These are phyloP conservation scores for Atopsyche davidsoni DNA, from an alignment of 1,140 invertebrate species.

Conservation along the genomic window DNA sequence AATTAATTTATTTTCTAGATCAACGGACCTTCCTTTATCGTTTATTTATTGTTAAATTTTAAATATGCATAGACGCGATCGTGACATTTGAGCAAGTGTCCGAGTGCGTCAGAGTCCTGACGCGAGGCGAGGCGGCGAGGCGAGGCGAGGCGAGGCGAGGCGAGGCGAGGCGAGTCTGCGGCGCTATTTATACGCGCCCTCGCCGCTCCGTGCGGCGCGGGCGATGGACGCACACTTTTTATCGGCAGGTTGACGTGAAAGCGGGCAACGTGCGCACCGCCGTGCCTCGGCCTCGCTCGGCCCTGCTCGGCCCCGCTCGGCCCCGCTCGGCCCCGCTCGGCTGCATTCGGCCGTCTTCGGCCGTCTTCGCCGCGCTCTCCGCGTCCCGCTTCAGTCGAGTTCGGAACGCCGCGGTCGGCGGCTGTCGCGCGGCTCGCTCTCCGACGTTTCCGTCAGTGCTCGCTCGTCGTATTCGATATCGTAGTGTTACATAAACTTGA, in stretches of 20 bases:
- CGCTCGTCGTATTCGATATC: conserved; percentile 19
- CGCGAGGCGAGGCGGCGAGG: too few species aligned
- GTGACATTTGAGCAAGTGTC: too few species aligned
- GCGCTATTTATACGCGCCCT: too few species aligned
- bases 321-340: conserved; percentile 10
- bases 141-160: too few species aligned
- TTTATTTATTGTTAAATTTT: too few species aligned
- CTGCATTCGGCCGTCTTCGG: conserved; percentile 1
- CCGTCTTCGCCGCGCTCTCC: conserved; percentile 5
- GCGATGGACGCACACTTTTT: conserved; percentile 13
- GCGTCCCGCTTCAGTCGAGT: conserved; percentile 20
- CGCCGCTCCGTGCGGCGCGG: too few species aligned
- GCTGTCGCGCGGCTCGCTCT: conserved; percentile 3
- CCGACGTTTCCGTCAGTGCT: conserved; percentile 9
- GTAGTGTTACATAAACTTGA: conserved; percentile 23
- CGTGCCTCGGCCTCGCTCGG: background rate
- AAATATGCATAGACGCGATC: too few species aligned
- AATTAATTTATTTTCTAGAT: too few species aligned
- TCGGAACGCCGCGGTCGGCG: conserved; percentile 13
- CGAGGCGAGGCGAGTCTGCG: too few species aligned
- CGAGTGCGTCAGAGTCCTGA: too few species aligned
- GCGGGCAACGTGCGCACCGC: conserved; percentile 18
- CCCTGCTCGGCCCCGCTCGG: conserved; percentile 8
- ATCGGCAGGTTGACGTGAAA: conserved; percentile 19
- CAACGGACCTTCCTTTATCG: too few species aligned